Evolutionary conservation across 2,888 invertebrate species (phyloP).

Genomic region (Cataglyphis rosenhaueri): DNA sequence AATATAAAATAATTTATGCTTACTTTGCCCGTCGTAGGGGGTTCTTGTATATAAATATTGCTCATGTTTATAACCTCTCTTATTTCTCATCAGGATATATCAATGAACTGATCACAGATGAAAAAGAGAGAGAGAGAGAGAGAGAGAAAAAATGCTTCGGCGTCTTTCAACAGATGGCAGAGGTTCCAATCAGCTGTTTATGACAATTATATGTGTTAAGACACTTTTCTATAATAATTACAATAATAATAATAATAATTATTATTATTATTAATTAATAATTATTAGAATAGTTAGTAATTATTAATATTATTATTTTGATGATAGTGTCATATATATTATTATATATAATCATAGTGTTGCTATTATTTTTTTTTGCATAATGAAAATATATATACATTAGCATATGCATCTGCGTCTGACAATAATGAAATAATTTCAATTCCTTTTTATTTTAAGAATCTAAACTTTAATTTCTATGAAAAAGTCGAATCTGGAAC

Average conservation of each 20-base stretch:
- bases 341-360: not conserved
- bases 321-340: constrained; percentile 2
- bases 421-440: constrained; percentile 4
- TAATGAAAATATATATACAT: not conserved
- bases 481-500: not conserved
- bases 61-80: constrained; percentile 90
- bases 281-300: no score
- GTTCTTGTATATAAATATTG: constrained; percentile 99
- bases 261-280: not conserved
- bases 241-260: not conserved
- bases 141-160: not conserved
- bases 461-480: constrained; percentile 6
- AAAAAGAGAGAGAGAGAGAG: not conserved
- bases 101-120: not conserved
- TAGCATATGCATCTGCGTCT: not conserved
- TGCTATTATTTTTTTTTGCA: not conserved
- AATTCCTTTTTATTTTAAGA: not conserved
- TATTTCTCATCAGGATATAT: not conserved
- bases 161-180: constrained; percentile 32
- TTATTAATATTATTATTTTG: not conserved
- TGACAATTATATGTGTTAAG: no score
- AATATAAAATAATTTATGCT: constrained; percentile 60
- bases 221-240: not conserved
- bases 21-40: constrained; percentile 98
- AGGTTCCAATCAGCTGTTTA: constrained; percentile 20